Conservation (phyloP, 2,113 vertebrate species). For the Candoia aspera region DNA sequence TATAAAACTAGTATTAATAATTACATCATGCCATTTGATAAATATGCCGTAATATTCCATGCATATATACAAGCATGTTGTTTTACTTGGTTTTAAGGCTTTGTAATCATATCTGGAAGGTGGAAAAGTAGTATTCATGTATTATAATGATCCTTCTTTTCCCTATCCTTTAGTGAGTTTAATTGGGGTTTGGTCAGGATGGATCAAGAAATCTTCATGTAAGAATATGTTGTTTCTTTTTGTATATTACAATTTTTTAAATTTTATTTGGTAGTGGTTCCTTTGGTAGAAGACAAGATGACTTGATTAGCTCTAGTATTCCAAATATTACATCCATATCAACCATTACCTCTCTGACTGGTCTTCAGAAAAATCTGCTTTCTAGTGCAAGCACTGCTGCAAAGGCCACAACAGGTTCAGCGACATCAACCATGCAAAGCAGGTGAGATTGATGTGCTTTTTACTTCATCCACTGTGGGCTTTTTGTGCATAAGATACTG, state of each 20-base stretch:
- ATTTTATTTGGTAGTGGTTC: conserved; percentile 80
- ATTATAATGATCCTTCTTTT: neutral
- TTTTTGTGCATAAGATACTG: conserved; percentile 73
- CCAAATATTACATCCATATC: conserved; percentile 85
- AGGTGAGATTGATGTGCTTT: conserved; percentile 74
- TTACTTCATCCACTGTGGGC: conserved; percentile 70
- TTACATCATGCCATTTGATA: neutral
- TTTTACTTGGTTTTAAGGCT: neutral
- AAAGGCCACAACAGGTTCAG: conserved; percentile 77
- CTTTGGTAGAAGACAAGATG: conserved; percentile 92
- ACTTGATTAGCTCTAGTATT: conserved; percentile 86
- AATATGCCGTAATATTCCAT: neutral
- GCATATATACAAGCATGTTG: neutral
- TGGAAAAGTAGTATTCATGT: neutral
- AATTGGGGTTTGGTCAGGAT: neutral
- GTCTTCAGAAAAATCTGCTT: conserved; percentile 85
- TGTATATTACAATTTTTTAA: conserved; percentile 47
- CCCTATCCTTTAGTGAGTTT: neutral
- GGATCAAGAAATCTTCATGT: neutral
- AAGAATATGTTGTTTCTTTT: conserved; percentile 8
- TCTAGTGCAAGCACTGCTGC: conserved; percentile 83
- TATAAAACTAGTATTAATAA: neutral
- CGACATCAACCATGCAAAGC: conserved; percentile 85
- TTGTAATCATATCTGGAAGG: neutral
- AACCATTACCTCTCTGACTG: conserved; percentile 94